Conservation (phyloP, 2,113 vertebrate species). For the Leucopternis melanops region DNA sequence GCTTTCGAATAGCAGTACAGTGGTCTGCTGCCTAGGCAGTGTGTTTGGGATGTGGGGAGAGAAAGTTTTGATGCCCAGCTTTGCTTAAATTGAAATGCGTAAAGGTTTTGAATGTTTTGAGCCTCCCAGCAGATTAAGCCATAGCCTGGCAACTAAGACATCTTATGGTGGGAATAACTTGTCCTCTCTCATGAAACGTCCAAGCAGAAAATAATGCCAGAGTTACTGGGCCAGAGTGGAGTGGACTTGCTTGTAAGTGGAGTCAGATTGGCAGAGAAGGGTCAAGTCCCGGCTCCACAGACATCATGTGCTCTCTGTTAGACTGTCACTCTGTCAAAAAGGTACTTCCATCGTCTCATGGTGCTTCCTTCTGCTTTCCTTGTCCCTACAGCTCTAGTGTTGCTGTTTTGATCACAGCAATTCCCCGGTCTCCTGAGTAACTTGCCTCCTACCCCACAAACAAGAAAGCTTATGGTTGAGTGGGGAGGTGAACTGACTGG, state of each 20-base stretch:
- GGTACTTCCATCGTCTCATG: not conserved
- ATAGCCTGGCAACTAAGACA: not conserved
- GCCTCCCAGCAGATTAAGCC: not conserved
- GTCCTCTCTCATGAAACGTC: not conserved
- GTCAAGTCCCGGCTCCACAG: not conserved
- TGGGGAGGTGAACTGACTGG: not conserved
- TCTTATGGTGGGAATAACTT: not conserved
- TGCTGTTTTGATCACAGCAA: not conserved
- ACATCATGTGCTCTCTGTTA: not conserved
- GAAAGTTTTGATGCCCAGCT: not conserved
- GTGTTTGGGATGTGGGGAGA: not conserved
- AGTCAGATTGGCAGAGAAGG: not conserved
- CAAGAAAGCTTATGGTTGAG: not conserved
- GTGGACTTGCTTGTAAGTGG: not conserved
- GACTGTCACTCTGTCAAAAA: not conserved
- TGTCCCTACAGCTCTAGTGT: not conserved
- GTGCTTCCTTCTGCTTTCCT: not conserved
- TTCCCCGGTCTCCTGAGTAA: not conserved
- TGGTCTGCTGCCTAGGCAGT: accelerated
- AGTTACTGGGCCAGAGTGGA: not conserved
- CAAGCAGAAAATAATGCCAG: not conserved
- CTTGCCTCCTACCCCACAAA: not conserved
- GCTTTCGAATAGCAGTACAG: not conserved
- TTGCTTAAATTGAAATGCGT: not conserved
- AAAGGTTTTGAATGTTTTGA: not conserved